Evolutionary conservation across 37 sponge, comb jelly and placozoan genomes (phyloP), one percentile per base, ranked within the genome.

Genomic region (Beroe forskalii): DNA sequence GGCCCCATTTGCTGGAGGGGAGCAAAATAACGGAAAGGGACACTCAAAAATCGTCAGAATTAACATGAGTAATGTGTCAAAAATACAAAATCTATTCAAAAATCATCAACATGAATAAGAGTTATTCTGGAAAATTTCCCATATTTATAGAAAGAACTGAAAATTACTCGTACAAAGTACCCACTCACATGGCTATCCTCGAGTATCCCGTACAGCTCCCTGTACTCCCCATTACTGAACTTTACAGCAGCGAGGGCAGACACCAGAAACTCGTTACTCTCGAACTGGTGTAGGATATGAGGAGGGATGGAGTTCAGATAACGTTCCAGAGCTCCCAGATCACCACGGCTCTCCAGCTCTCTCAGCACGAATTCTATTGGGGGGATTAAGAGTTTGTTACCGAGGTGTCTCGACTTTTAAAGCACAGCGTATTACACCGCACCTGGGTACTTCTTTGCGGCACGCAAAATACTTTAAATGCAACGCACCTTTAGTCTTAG

Each of bases 301-400:
- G 86, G 55, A 0, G 86, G 86, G 12, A 80, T 41, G 3, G 86
- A 80, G 48, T 12, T 24, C 30, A 80, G 44, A 30, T 42, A 80
- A 25, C 55, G 86, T 14, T 80, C 86, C 55, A 44, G 44, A 24
- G 55, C 86, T 1, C 0, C 28, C 43, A 80, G 24, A 43, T 80
- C 86, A 6, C 86, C 86, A 9, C 86, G 40, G 20, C 19, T 22
- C 27, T 80, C 86, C 27, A 80, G 55, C 55, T 80, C 55, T 24
- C 41, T 80, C 86, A 80, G 48, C 14, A 80, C 86, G 28, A 33
- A 80, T 24, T 80, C 86, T 80, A 24, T 14, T 22, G 30, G 55
- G 28, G 31, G 76, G 12, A 48, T 48, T 48, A 12, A 12, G n/a
- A n/a, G n/a, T n/a, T n/a, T n/a, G n/a, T n/a, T n/a, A n/a, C n/a